Base-by-base conservation (phyloP, 2,797 vertebrate species). In the Coranthus polyacanthus region DNA sequence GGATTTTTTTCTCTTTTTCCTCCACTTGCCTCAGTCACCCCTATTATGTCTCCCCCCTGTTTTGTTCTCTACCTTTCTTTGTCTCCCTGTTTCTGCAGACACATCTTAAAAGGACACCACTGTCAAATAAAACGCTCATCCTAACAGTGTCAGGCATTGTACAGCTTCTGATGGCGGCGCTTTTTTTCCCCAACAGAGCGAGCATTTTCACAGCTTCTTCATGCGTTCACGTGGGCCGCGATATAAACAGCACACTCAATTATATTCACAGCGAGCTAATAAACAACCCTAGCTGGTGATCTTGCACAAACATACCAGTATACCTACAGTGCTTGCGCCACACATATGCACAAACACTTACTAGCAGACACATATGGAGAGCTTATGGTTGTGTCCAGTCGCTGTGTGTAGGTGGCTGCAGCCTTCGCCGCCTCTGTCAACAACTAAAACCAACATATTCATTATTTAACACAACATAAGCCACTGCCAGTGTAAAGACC, bases 211-310 rank as follows among this genome's bases (percentile, higher is more conserved):
- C 79, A 76, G 81, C 65, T 79, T 69, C 66, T 79, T 89, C 77
- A 87, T 64, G 76, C 81, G 65, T 67, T 70, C 55, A 74, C 29
- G 70, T 81, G 82, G 81, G 84, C 69, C 42, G 57, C 51, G 22
- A 66, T 54, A 79, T 78, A 85, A 88, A 89, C 87, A 87, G 79
- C 75, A 67, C 36, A 37, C 70, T 84, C 81, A 71, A 75, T 88
- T 86, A 82, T 68, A 63, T 73, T 58, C 75, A 43, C 62, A 56
- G 60, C 64, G 44, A 65, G 72, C 61, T 77, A 68, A 85, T 81
- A 44, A 83, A 70, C 56, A 42, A 73, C 70, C 43, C 54, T 11
- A 10, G 68, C 49, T 64, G 44, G 70, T 65, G 45, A 61, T 53
- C 21, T 41, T 12, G 0, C 65, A 79, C 45, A 74, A 46, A 64